Conservation (phyloP, 2,888 invertebrate species). For the Drosophila kanekoi region DNA sequence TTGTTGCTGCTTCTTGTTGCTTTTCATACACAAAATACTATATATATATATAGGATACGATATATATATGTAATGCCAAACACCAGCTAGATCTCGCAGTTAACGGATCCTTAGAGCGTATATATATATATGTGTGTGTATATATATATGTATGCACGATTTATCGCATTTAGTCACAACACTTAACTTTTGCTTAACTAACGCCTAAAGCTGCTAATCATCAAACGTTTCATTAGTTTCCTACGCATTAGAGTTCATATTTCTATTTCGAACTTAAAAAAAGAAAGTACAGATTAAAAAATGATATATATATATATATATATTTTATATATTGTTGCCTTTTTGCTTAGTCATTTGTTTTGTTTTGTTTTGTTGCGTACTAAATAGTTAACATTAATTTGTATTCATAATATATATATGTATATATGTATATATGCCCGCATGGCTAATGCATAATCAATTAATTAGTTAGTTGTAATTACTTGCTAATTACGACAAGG, state of each 20-base stretch:
- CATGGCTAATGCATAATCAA: slow-evolving; percentile 32
- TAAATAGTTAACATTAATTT: slow-evolving; percentile 68
- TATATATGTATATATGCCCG: slow-evolving; percentile 40
- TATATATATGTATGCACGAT: slow-evolving; percentile 26
- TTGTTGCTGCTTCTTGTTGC: slow-evolving; percentile 2
- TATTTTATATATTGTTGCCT: slow-evolving; percentile 29
- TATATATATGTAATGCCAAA: slow-evolving; percentile 24
- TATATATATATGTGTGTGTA: slow-evolving; percentile 11
- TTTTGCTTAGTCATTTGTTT: slow-evolving; percentile 47
- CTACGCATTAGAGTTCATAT: no score
- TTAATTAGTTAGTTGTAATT: slow-evolving; percentile 50
- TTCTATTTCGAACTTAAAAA: no score
- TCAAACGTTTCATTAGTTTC: slow-evolving; percentile 31
- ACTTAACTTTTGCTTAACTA: slow-evolving; percentile 72
- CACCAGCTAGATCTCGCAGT: slow-evolving; percentile 39
- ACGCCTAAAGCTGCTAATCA: slow-evolving; percentile 50
- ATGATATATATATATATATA: background rate
- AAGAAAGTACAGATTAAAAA: slow-evolving; percentile 30
- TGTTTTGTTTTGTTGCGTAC: slow-evolving; percentile 41
- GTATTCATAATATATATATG: slow-evolving; percentile 26
- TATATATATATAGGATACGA: slow-evolving; percentile 20
- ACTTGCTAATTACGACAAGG: slow-evolving; percentile 63
- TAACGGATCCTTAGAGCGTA: slow-evolving; percentile 16
- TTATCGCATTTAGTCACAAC: slow-evolving; percentile 69
- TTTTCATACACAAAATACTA: slow-evolving; percentile 15